Conservation (phyloP, 2,888 invertebrate genomes). For the Saturnia japonica region DNA sequence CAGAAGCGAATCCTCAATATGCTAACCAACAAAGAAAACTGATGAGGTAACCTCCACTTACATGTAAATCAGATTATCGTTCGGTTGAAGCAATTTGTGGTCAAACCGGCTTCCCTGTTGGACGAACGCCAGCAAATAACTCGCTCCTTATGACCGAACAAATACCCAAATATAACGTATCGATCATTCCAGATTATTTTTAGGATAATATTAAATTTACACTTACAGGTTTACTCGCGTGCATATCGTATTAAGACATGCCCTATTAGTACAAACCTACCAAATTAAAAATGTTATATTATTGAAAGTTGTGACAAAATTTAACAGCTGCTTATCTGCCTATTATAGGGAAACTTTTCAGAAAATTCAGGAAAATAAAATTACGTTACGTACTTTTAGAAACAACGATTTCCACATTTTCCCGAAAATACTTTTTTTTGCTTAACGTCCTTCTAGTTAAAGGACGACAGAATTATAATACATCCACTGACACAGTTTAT, state of each 20-base stretch:
- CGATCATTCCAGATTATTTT: slow-evolving; percentile 14
- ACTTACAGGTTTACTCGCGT: neutral
- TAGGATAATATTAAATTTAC: neutral
- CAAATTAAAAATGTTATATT: neutral
- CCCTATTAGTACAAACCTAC: neutral
- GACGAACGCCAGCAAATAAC: slow-evolving; percentile 6
- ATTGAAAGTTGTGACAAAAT: neutral
- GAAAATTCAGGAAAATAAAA: no score
- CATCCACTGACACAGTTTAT: no score
- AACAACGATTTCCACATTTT: no score
- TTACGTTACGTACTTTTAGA: no score
- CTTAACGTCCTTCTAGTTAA: no score
- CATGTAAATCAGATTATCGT: neutral
- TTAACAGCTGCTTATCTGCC: no score
- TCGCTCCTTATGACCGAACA: slow-evolving; percentile 3
- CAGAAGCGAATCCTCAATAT: neutral
- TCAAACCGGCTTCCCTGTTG: slow-evolving; percentile 11
- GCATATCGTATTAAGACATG: neutral
- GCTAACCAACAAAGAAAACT: neutral
- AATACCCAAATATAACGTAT: slow-evolving; percentile 14
- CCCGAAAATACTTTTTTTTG: no score
- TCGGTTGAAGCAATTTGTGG: neutral
- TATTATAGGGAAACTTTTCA: no score
- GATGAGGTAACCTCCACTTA: slow-evolving; percentile 11
- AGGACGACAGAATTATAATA: no score